phyloP scores from a whole-genome alignment of 2,113 vertebrate species.

The Psilopsiagon aymara region DNA sequence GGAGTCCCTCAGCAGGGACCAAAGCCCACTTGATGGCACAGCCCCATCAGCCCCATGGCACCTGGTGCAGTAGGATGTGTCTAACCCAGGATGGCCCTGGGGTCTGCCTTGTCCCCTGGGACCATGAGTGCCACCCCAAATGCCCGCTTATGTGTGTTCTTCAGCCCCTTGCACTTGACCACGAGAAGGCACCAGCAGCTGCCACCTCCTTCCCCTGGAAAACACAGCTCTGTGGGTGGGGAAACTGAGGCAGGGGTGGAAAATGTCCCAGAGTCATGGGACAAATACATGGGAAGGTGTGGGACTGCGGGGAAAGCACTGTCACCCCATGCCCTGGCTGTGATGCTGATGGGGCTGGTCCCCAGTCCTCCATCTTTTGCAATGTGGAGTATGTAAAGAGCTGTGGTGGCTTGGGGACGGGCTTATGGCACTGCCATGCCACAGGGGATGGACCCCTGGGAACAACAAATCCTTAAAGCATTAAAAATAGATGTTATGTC shows the following conservation, averaged over 20 bases:
- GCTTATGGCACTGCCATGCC: fast-evolving
- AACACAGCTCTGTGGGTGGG: fast-evolving
- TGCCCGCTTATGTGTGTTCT: fast-evolving
- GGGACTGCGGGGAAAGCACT: fast-evolving
- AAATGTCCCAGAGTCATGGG: not conserved
- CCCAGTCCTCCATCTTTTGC: not conserved
- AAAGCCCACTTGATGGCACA: fast-evolving
- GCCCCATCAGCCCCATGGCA: not conserved
- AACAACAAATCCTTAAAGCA: not conserved
- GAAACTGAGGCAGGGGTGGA: not conserved
- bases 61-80: too few relatives aligned
- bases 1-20: not conserved
- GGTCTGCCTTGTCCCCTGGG: not conserved
- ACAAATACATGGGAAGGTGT: not conserved
- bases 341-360: fast-evolving
- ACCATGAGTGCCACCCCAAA: not conserved
- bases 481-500: not conserved
- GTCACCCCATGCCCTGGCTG: not conserved
- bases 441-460: fast-evolving
- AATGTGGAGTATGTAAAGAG: not conserved
- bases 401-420: fast-evolving
- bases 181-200: fast-evolving
- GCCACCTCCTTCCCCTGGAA: not conserved
- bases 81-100: not conserved
- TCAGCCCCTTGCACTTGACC: not conserved